Percentiles rank a stretch among this genome's conserved stretches.
Conservation (phyloP, 2,113 vertebrate genomes). For the Tricholaema leucomelas region DNA sequence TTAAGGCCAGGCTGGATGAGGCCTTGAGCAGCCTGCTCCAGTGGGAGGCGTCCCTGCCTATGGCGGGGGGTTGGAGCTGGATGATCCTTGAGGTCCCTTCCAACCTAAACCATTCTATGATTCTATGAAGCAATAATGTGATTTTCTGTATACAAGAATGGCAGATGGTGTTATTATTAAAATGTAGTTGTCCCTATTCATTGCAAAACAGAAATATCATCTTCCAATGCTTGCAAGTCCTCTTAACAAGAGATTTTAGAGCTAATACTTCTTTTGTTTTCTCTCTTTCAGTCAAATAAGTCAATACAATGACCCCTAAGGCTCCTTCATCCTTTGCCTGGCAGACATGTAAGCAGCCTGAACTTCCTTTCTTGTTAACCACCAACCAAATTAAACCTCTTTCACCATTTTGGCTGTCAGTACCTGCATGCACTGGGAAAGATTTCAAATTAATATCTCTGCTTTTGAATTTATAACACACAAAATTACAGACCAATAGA, state of each 20-base stretch:
- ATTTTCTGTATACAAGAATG: fast-evolving
- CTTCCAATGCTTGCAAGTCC: not conserved
- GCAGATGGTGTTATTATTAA: not conserved
- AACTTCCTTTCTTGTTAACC: not conserved
- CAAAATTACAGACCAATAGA: not conserved
- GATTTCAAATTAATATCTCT: not conserved
- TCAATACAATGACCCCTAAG: not conserved
- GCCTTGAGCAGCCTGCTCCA: too few species aligned
- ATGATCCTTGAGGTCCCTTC: too few species aligned
- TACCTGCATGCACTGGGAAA: not conserved
- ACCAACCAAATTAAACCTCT: not conserved
- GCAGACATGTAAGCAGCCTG: not conserved
- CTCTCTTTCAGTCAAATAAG: not conserved
- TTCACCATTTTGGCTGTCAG: not conserved
- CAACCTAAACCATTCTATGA: too few species aligned
- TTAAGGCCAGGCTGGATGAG: too few species aligned
- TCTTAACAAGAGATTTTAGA: not conserved
- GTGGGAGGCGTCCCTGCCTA: too few species aligned
- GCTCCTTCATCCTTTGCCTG: not conserved
- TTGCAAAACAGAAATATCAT: not conserved
- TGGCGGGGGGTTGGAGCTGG: too few species aligned
- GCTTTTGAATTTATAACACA: not conserved
- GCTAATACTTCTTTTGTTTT: not conserved
- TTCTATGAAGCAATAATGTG: not conserved
- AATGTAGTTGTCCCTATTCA: not conserved